Percentiles rank a stretch among this genome's conserved stretches.
phyloP scores from a whole-genome alignment of 2,888 invertebrate genomes.

The Drosophila melanosoma region DNA sequence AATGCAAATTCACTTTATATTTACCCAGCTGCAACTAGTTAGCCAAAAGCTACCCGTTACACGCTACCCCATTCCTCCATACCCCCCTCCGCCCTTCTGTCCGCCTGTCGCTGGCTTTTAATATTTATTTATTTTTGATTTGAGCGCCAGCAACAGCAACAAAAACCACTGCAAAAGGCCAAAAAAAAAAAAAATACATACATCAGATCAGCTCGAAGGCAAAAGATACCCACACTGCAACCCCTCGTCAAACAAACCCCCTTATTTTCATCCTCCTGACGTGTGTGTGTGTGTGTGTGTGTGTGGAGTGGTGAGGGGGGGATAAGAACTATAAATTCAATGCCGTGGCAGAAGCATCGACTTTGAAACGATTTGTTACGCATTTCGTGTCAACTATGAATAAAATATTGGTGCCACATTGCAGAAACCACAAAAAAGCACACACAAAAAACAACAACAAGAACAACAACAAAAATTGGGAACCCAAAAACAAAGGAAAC shows the following conservation, averaged over 20 bases:
- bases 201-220: conserved; percentile 40
- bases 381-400: conserved; percentile 80
- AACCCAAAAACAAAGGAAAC: conserved; percentile 45
- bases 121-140: conserved; percentile 79
- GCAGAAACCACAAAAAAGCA: conserved; percentile 57
- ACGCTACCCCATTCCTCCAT: not conserved
- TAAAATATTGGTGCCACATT: conserved; percentile 74
- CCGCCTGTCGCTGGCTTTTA: conserved; percentile 56
- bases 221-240: not conserved
- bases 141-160: conserved; percentile 44
- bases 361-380: conserved; percentile 78
- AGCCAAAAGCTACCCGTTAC: conserved; percentile 15
- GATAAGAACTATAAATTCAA: conserved; percentile 73
- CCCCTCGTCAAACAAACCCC: not conserved
- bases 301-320: conserved; percentile 16
- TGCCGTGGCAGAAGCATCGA: conserved; percentile 58
- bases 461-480: not conserved
- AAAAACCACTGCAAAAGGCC: conserved; percentile 14
- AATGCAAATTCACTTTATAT: conserved; percentile 71
- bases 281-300: not conserved
- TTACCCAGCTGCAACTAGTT: conserved; percentile 65
- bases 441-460: conserved; percentile 22
- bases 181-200: conserved; percentile 9
- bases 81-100: not conserved
- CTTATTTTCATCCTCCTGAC: conserved; percentile 6